These are phyloP conservation scores for Callimico goeldii DNA, from an alignment of 2,797 vertebrate genomes.

Conservation along the genomic window DNA sequence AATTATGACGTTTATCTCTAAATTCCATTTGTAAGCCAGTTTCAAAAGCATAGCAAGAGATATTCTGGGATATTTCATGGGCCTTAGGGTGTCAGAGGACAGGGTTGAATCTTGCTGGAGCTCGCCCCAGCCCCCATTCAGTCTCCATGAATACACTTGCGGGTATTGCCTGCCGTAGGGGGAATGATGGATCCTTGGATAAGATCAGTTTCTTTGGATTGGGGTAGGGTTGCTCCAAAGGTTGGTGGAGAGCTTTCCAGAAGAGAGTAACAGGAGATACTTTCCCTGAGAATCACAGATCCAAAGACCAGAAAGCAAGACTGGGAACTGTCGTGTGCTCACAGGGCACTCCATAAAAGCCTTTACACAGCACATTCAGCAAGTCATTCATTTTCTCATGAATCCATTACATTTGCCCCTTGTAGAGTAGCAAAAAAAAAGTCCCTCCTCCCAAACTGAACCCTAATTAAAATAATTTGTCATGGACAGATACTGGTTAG, in stretches of 20 bases:
- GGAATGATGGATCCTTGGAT: neutral
- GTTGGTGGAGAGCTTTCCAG: neutral
- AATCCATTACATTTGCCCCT: neutral
- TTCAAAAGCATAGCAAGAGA: neutral
- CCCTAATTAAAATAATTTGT: slow-evolving; percentile 59
- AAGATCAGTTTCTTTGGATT: neutral
- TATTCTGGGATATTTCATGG: neutral
- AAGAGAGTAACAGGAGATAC: neutral
- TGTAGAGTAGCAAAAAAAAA: slow-evolving; percentile 8
- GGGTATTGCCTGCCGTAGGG: neutral
- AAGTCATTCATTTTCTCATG: neutral
- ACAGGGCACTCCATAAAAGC: neutral
- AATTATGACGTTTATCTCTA: neutral
- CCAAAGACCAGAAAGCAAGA: neutral
- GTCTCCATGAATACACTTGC: neutral
- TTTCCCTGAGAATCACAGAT: neutral
- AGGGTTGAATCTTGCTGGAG: neutral
- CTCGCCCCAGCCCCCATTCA: neutral
- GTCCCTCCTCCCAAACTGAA: neutral
- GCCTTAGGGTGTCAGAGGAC: neutral
- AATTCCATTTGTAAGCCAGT: neutral
- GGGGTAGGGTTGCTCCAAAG: neutral
- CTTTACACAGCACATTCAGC: neutral
- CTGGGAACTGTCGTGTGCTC: neutral
- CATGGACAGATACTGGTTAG: slow-evolving; percentile 6